Conservation (phyloP, 2,888 invertebrate species). For the Xanthia togata region DNA sequence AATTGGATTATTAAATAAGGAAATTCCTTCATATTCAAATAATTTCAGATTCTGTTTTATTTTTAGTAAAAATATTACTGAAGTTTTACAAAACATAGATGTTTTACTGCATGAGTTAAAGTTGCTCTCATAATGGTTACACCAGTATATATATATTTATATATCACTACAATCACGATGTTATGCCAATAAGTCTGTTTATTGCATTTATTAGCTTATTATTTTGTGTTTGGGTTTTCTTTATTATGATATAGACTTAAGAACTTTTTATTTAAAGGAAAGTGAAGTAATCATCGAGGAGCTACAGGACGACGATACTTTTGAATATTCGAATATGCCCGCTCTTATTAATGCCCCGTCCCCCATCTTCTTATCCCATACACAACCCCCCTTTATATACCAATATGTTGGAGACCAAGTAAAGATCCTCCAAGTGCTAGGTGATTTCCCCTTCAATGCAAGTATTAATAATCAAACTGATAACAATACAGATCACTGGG, state of each 20-base stretch:
- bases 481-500: conserved; percentile 76
- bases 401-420: conserved; percentile 86
- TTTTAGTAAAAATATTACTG: conserved; percentile 3
- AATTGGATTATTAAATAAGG: conserved; percentile 43
- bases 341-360: conserved; percentile 83
- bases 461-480: conserved; percentile 72
- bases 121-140: conserved; percentile 12
- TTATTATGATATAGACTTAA: conserved; percentile 85
- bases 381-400: conserved; percentile 86
- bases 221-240: conserved; percentile 68
- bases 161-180: conserved; percentile 44
- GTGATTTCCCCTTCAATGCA: conserved; percentile 81
- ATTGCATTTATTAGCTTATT: conserved; percentile 84
- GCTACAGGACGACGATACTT: conserved; percentile 86
- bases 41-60: conserved; percentile 18
- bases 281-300: conserved; percentile 89
- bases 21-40: conserved; percentile 14
- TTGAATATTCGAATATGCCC: conserved; percentile 87
- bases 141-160: too few relatives aligned
- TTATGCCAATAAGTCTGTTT: conserved; percentile 79
- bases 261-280: conserved; percentile 89
- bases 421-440: conserved; percentile 85
- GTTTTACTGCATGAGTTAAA: conserved; percentile 42
- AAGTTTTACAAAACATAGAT: conserved; percentile 9
- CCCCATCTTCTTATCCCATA: conserved; percentile 83